phyloP scores from a whole-genome alignment of 2,113 vertebrate species.

The Todiramphus chloris region DNA sequence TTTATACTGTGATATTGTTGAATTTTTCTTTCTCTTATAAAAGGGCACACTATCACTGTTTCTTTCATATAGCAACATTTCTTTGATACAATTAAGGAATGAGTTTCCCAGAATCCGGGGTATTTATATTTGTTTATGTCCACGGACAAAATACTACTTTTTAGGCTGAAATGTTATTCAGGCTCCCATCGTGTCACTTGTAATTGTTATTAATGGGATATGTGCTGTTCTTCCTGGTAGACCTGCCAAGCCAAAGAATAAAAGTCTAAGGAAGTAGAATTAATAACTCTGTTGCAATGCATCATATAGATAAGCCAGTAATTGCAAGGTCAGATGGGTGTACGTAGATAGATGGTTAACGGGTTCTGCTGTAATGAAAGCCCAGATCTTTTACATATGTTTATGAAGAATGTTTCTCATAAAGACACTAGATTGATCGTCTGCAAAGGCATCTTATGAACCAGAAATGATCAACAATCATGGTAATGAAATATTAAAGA shows the following conservation, averaged over 20 bases:
- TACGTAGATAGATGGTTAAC: conserved; percentile 66
- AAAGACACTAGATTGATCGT: conserved; percentile 66
- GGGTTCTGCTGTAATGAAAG: conserved; percentile 69
- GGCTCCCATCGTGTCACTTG: background rate
- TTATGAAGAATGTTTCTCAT: conserved; percentile 73
- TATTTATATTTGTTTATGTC: conserved; percentile 25
- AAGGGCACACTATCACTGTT: background rate
- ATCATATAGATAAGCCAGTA: conserved; percentile 65
- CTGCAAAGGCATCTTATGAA: conserved; percentile 51
- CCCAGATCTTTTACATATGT: conserved; percentile 64
- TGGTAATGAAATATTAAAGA: conserved; percentile 71
- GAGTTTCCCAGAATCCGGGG: background rate
- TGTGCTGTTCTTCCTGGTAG: conserved; percentile 24
- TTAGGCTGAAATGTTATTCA: conserved; percentile 22
- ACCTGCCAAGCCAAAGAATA: conserved; percentile 54
- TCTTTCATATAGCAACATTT: background rate
- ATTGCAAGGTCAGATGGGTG: conserved; percentile 72
- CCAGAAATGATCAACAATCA: conserved; percentile 67
- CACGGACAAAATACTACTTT: background rate
- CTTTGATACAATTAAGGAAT: background rate
- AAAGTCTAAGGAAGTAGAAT: conserved; percentile 66
- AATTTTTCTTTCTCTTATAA: background rate
- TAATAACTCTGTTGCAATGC: conserved; percentile 65
- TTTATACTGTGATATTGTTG: background rate
- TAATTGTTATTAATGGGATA: conserved; percentile 70